These are phyloP conservation scores for Antheraea yamamai DNA, from an alignment of 2,888 invertebrate species.

Conservation along the genomic window DNA sequence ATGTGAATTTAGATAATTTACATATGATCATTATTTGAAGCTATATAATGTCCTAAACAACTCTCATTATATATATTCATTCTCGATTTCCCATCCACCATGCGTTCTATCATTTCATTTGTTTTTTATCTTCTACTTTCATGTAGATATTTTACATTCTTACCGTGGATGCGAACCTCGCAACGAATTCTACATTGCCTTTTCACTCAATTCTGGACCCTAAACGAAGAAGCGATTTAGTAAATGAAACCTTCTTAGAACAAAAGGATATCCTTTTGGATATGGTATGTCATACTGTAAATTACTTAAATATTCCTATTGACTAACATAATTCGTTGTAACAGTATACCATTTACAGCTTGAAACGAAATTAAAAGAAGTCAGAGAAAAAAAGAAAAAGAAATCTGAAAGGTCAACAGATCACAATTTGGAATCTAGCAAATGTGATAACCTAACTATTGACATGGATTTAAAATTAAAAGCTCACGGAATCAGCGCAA, in stretches of 20 bases:
- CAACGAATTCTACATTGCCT: conserved; percentile 23
- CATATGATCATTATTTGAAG: too few species aligned
- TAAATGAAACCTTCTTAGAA: conserved; percentile 61
- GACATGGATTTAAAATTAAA: conserved; percentile 54
- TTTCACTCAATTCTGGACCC: conserved; percentile 37
- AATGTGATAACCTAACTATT: conserved; percentile 43
- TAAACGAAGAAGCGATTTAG: conserved; percentile 50
- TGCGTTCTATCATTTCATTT: too few species aligned
- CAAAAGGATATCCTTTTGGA: conserved; percentile 66
- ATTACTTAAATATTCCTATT: background rate
- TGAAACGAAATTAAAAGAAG: conserved; percentile 67
- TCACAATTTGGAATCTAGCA: conserved; percentile 29
- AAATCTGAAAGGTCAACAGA: conserved; percentile 31
- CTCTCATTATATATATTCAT: too few species aligned
- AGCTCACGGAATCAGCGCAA: conserved; percentile 55
- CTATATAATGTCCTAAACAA: too few species aligned
- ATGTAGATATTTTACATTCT: conserved; percentile 17
- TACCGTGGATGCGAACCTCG: conserved; percentile 31
- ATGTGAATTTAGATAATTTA: too few species aligned
- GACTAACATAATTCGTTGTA: background rate
- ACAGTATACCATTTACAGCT: conserved; percentile 40
- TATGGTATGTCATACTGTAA: conserved; percentile 49
- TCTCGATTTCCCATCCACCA: too few species aligned
- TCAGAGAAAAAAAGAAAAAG: conserved; percentile 61
- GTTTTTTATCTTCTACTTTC: background rate